A percentile compares a stretch with the other conserved stretches of the same genome.
phyloP scores from a whole-genome alignment of 2,797 vertebrate species.

The Acomys russatus region DNA sequence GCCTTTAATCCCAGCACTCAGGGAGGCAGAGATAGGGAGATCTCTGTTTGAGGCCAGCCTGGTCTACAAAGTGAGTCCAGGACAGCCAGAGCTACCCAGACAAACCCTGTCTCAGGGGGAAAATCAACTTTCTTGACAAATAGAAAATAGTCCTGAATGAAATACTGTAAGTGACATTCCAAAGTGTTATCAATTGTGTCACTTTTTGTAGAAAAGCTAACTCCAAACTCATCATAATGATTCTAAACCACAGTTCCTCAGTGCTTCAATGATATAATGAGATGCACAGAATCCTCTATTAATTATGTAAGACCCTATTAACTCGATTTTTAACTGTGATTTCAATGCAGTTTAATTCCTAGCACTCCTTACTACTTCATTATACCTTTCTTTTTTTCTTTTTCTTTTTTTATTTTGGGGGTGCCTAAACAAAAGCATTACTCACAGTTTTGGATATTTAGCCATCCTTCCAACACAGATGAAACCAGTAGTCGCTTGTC shows the following conservation, averaged over 20 bases:
- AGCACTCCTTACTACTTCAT: not conserved
- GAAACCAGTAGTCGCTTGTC: conserved; percentile 36
- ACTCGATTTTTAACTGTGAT: conserved; percentile 37
- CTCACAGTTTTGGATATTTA: not conserved
- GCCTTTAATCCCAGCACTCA: too few species aligned
- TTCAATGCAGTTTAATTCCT: not conserved
- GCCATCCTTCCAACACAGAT: conserved; percentile 27
- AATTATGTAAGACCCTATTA: conserved; percentile 39
- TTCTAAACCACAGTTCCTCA: not conserved
- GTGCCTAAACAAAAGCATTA: not conserved
- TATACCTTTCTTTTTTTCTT: not conserved
- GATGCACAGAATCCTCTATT: not conserved
- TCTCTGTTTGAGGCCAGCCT: too few species aligned
- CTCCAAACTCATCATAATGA: conserved; percentile 11
- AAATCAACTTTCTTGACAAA: not conserved
- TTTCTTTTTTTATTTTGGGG: not conserved
- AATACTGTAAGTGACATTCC: conserved; percentile 14
- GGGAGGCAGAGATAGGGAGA: too few species aligned
- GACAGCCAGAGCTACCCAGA: too few species aligned
- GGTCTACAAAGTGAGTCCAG: too few species aligned
- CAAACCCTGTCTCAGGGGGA: not conserved
- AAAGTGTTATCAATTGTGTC: not conserved
- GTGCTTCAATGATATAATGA: conserved; percentile 45
- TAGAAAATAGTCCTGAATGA: not conserved
- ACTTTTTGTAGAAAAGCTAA: conserved; percentile 33